A percentile compares a stretch with the other conserved stretches of the same genome.
These are phyloP conservation scores for Plemyria rubiginata DNA, from an alignment of 2,888 invertebrate genomes.

Conservation along the genomic window DNA sequence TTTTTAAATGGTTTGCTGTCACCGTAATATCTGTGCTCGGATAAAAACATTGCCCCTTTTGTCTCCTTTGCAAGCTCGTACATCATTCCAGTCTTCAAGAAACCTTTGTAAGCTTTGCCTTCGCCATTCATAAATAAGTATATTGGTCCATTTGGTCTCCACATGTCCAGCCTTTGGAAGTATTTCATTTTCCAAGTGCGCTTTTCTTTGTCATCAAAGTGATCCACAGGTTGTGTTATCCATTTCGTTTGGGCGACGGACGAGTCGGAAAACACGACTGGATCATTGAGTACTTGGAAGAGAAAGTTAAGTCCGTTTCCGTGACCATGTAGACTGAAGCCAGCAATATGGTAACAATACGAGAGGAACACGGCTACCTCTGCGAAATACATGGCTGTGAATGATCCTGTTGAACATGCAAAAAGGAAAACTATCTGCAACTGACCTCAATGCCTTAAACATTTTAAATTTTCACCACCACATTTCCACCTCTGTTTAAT, in stretches of 20 bases:
- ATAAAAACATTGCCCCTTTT: constrained; percentile 66
- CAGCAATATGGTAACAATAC: constrained; percentile 43
- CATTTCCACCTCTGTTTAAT: background rate
- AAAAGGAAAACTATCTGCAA: background rate
- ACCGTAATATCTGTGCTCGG: constrained; percentile 77
- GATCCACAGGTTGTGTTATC: constrained; percentile 69
- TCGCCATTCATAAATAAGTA: constrained; percentile 71
- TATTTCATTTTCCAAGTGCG: constrained; percentile 72
- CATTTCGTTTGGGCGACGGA: constrained; percentile 51
- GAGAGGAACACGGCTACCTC: constrained; percentile 41
- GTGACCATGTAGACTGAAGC: constrained; percentile 52
- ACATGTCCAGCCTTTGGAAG: constrained; percentile 63
- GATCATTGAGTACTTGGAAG: constrained; percentile 49
- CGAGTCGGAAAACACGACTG: constrained; percentile 42
- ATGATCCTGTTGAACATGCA: constrained; percentile 5
- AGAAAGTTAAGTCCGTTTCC: constrained; percentile 56
- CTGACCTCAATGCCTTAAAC: background rate
- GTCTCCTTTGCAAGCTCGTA: constrained; percentile 73
- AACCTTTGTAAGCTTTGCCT: constrained; percentile 55
- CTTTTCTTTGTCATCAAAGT: constrained; percentile 61
- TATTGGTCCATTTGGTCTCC: constrained; percentile 64
- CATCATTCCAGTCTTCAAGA: constrained; percentile 62
- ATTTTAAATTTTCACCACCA: background rate
- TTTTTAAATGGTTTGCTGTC: constrained; percentile 66
- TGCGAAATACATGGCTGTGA: constrained; percentile 24